Conservation (phyloP, 1,140 invertebrate species). For the Thereuonema tuberculata region DNA sequence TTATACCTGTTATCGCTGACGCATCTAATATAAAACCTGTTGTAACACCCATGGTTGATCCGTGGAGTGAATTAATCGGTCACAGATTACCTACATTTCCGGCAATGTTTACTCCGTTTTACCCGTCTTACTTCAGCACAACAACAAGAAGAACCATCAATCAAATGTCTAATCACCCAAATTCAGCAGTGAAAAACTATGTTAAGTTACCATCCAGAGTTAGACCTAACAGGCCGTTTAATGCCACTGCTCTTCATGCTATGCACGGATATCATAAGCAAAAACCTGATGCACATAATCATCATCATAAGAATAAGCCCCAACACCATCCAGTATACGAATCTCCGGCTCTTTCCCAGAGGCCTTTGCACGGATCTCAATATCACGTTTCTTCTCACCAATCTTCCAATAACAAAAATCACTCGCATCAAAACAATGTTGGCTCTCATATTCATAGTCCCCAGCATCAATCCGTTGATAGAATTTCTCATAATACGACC, state of each 20-base stretch:
- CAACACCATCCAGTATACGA: too few species aligned
- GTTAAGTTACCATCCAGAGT: background rate
- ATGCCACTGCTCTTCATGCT: background rate
- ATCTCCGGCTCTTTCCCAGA: background rate
- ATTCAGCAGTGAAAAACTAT: background rate
- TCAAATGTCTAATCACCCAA: too few species aligned
- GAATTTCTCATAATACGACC: too few species aligned
- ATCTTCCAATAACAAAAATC: background rate
- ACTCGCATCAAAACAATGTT: background rate
- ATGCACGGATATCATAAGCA: background rate
- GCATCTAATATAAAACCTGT: too few species aligned
- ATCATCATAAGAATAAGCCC: background rate
- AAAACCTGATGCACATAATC: background rate
- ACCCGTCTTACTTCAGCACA: background rate
- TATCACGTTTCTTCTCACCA: background rate
- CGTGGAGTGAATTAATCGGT: background rate
- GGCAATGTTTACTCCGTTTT: background rate
- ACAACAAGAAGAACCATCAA: too few species aligned
- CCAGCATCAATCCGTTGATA: too few species aligned
- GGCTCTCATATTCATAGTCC: too few species aligned
- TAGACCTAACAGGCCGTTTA: background rate
- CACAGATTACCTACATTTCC: background rate
- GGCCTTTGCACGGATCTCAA: background rate
- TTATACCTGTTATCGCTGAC: too few species aligned
- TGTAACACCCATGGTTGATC: too few species aligned